A percentile compares a stretch with the other conserved stretches of the same genome.
These are phyloP conservation scores for Gila robusta DNA, from an alignment of 2,797 vertebrate genomes.

Conservation along the genomic window DNA sequence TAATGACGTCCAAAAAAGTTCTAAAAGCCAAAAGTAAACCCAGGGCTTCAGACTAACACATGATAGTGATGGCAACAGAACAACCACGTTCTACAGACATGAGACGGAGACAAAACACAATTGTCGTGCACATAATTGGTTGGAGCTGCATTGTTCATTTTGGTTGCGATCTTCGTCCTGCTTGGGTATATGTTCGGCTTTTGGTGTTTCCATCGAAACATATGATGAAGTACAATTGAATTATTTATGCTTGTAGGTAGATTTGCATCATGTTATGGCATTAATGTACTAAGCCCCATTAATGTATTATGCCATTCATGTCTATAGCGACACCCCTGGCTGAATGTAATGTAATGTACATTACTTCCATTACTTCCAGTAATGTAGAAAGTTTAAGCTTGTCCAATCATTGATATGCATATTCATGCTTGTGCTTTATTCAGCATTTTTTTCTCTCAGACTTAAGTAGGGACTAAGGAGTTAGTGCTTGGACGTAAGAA, in stretches of 20 bases:
- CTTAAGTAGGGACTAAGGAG: not conserved
- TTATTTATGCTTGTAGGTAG: not conserved
- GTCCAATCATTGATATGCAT: not conserved
- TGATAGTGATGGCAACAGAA: not conserved
- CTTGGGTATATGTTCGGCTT: not conserved
- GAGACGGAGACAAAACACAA: not conserved
- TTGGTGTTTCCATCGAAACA: not conserved
- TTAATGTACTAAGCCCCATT: not conserved
- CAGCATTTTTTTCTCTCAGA: not conserved
- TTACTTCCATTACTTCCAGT: too few species aligned
- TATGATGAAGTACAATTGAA: not conserved
- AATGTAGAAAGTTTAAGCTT: constrained; percentile 8
- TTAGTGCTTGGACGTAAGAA: not conserved
- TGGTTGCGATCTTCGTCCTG: not conserved
- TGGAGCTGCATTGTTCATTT: not conserved
- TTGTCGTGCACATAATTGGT: not conserved
- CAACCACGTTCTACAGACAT: not conserved
- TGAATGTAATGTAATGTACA: too few species aligned
- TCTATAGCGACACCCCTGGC: not conserved
- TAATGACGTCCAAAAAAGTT: not conserved
- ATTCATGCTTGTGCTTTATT: not conserved
- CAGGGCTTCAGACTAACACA: not conserved
- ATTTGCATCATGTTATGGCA: not conserved
- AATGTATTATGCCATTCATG: not conserved
- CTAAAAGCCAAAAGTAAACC: constrained; percentile 3